Evolutionary conservation across 2,797 vertebrate species (phyloP).

Genomic region (Psittacula derbiana): DNA sequence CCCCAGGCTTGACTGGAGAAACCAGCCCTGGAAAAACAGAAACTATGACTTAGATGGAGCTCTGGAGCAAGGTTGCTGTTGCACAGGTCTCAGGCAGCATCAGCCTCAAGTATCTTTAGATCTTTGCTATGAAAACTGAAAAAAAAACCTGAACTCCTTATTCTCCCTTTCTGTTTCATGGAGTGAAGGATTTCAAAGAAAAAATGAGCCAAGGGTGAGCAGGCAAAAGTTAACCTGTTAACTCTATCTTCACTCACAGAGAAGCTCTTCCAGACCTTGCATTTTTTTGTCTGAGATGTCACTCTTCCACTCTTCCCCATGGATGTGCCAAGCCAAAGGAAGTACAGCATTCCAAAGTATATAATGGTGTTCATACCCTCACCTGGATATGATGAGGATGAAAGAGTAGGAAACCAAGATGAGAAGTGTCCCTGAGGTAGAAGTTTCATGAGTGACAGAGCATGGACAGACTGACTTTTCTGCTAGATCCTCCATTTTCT

Average conservation of each 20-base stretch:
- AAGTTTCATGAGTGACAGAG: accelerated
- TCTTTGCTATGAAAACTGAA: neutral
- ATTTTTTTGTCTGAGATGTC: neutral
- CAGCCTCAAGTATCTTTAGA: neutral
- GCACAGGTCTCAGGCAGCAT: neutral
- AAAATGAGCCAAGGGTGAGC: neutral
- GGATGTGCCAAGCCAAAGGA: neutral
- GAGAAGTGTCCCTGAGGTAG: neutral
- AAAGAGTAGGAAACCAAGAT: neutral
- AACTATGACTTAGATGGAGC: neutral
- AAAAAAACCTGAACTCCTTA: neutral
- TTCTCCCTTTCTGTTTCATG: neutral
- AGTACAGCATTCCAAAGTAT: neutral
- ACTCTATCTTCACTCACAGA: neutral
- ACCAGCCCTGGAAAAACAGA: neutral
- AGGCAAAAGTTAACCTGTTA: neutral
- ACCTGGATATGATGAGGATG: neutral
- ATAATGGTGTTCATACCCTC: neutral
- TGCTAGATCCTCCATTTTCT: neutral
- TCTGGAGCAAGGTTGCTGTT: neutral
- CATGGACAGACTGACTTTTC: neutral
- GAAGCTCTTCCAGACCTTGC: neutral
- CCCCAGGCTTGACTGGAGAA: neutral
- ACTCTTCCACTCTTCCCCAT: neutral
- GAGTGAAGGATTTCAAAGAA: neutral